Base-by-base conservation (phyloP, 2,888 invertebrate genomes). In the Chrysomela aeneicollis region DNA sequence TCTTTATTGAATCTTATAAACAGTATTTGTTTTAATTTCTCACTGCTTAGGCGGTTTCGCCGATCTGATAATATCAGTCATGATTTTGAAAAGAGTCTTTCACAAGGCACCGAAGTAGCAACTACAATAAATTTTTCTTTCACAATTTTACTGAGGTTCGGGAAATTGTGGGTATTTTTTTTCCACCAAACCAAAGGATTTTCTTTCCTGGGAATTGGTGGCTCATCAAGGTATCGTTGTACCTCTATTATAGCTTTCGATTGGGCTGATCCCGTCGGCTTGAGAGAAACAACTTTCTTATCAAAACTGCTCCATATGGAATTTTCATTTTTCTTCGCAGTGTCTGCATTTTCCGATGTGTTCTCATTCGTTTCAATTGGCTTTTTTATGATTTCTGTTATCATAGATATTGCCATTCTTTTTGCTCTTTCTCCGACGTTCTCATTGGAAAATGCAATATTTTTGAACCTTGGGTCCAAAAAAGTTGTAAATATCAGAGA, bases 391-490 rank as follows among this genome's bases (percentile, higher is more conserved):
- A 3, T 53, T 37, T 18, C 19, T 18, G 35, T 53, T 35, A 17
- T 35, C 30, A 52, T 21, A 21, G 19, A 59, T 53, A 12, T 42
- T 54, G n/a, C 51, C 32, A 32, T 9, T 50, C 30, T 59, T 46
- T 66, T 66, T 8, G 52, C 60, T 26, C 32, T 60, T 21, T 60
- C 60, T 2, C 17, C 5, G 9, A 35, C 35, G 49, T 1, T 19
- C 10, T 61, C 51, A 60, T 51, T 64, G 10, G 62, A 67, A 64
- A 72, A 68, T 42, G 61, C 69, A 2, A 71, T 30, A 64, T 65
- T 65, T 66, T 71, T 71, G 64, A 61, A 73, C 21, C 72, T 63
- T 18, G 71, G 73, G 58, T 73, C 71, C 22, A 71, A 50, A 64
- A 70, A 69, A 37, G 69, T 73, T 15, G 68, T 35, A 15, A 71